phyloP scores from a whole-genome alignment of 2,797 vertebrate genomes.

The Semotilus atromaculatus region DNA sequence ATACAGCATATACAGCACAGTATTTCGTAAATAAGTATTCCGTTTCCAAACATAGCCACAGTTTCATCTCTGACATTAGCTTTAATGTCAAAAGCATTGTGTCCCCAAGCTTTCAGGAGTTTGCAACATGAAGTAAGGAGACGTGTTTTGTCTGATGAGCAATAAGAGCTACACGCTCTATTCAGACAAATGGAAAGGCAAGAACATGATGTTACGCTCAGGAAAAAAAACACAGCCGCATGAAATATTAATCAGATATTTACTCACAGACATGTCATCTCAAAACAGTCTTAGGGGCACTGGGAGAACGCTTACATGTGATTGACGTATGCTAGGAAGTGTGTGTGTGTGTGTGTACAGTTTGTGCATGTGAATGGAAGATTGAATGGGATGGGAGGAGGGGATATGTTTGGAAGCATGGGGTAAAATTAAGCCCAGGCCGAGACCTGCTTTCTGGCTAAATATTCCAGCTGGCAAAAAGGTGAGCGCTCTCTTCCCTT shows the following conservation, averaged over 20 bases:
- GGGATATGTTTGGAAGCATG: not conserved
- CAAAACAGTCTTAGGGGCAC: conserved; percentile 42
- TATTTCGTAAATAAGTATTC: not conserved
- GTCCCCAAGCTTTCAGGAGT: conserved; percentile 75
- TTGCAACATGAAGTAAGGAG: conserved; percentile 65
- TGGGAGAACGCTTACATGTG: conserved; percentile 65
- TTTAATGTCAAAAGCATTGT: conserved; percentile 73
- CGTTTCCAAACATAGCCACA: not conserved
- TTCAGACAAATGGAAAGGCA: conserved; percentile 74
- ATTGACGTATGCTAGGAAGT: conserved; percentile 59
- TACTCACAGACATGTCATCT: conserved; percentile 67
- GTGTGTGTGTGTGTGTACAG: conserved; percentile 3
- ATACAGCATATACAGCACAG: not conserved
- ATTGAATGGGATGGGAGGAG: not conserved
- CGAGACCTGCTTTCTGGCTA: conserved; percentile 49
- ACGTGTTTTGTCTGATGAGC: conserved; percentile 76
- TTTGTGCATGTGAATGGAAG: not conserved
- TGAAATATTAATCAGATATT: conserved; percentile 84
- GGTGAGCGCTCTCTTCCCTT: not conserved
- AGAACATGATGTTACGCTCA: conserved; percentile 70
- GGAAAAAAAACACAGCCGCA: conserved; percentile 68
- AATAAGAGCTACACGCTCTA: conserved; percentile 73
- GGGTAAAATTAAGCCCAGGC: conserved; percentile 8
- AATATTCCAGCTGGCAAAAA: conserved; percentile 62
- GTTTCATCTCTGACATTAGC: conserved; percentile 56